Evolutionary conservation across 2,888 invertebrate species (phyloP), one percentile per base, ranked within the genome.

Genomic region (Mantis religiosa): DNA sequence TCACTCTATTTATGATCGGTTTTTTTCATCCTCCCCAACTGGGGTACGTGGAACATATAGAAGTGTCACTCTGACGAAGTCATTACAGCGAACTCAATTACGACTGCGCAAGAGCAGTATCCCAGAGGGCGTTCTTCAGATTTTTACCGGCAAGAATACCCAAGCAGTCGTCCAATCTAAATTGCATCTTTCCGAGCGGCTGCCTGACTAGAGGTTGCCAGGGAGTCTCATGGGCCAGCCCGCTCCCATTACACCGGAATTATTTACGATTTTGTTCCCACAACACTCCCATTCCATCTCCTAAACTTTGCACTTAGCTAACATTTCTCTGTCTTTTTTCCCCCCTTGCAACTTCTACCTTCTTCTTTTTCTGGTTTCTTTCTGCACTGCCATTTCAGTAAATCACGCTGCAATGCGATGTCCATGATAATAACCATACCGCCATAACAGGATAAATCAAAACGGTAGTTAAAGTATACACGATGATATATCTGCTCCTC

Each of bases 241-340:
- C 71, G 25, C 27, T 30, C 87, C 87, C 87, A 82, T 87, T 82
- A 87, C 87, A 41, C 34, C 81, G 28, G 34, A 87, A 87, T 82
- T 87, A 87, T 87, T 87, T 87, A 87, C 87, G 87, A 82, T 82
- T 87, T 41, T 82, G 81, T 87, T 82, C 82, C 87, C 87, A 82
- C 71, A 71, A 87, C 87, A 82, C 82, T 87, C 82, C 87, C 54
- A 71, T 82, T 87, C 82, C 87, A 82, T 87, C 87, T 41, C 87
- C 87, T 82, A 87, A 87, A 87, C 87, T 87, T 87, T 87, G 87
- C 87, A 87, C 87, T 87, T 87, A 82, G 82, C 87, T 41, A 71
- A 87, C 87, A 87, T 87, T 87, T 87, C 87, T 87, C 81, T 28
- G 71, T 20, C 28, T 20, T 27, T 81, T 71, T 71, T 71, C 14